Conservation (phyloP, 1,140 invertebrate species). For the Drosophila sulfurigaster region DNA sequence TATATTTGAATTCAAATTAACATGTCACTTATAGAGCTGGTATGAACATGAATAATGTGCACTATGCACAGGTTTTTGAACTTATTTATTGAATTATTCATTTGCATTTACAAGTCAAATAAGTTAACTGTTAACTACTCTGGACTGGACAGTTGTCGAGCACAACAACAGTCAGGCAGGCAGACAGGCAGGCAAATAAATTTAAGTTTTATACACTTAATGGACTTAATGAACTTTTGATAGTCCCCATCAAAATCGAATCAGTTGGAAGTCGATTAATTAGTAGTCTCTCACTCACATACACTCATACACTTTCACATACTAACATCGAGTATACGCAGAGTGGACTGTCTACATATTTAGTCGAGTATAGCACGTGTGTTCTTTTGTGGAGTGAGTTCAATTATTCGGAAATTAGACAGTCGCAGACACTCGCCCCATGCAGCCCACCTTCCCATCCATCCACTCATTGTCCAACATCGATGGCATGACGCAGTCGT, state of each 20-base stretch:
- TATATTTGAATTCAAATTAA: neutral
- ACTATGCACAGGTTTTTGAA: neutral
- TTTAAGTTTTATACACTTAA: constrained; percentile 73
- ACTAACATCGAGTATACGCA: neutral
- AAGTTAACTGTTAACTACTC: constrained; percentile 44
- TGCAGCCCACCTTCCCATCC: neutral
- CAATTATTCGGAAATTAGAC: constrained; percentile 79
- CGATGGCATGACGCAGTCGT: constrained; percentile 26
- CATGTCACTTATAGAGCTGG: neutral
- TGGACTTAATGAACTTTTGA: constrained; percentile 75
- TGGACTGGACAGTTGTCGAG: constrained; percentile 4
- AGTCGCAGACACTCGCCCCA: constrained; percentile 23
- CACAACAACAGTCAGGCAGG: constrained; percentile 1
- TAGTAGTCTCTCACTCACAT: constrained; percentile 44
- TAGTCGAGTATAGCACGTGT: constrained; percentile 62
- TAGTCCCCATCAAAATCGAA: constrained; percentile 79
- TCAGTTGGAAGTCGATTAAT: constrained; percentile 82
- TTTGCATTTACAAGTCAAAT: constrained; percentile 46
- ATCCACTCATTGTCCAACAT: constrained; percentile 9
- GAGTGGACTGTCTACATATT: constrained; percentile 31
- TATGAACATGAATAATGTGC: neutral
- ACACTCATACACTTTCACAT: neutral
- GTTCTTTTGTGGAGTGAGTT: constrained; percentile 51
- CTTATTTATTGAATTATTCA: constrained; percentile 15
- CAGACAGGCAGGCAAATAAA: constrained; percentile 41